These are phyloP conservation scores for Syngnathoides biaculeatus DNA, from an alignment of 2,113 vertebrate species.

Conservation along the genomic window DNA sequence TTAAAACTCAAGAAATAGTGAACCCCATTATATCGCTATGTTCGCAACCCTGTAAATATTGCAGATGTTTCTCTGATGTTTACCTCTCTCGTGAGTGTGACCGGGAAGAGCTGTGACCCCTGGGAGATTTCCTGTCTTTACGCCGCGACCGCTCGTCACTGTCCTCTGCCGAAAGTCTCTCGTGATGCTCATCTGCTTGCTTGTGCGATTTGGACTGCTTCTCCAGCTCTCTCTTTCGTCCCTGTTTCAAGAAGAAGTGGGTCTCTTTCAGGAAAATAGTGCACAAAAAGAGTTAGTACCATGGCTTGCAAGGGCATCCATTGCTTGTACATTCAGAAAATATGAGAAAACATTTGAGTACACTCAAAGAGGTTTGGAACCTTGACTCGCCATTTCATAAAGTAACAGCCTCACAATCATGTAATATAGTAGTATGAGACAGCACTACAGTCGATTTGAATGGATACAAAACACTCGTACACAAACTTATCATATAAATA, in stretches of 20 bases:
- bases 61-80: background rate
- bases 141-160: slow-evolving; percentile 90
- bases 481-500: background rate
- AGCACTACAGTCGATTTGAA: background rate
- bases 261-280: slow-evolving; percentile 99
- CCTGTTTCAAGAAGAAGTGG: slow-evolving; percentile 99
- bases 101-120: slow-evolving; percentile 85
- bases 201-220: slow-evolving; percentile 88
- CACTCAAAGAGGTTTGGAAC: background rate
- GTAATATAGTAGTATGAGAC: background rate
- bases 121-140: slow-evolving; percentile 84
- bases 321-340: slow-evolving; percentile 61
- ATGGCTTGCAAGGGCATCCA: slow-evolving; percentile 71
- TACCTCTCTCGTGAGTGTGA: slow-evolving; percentile 92
- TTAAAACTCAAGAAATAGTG: background rate
- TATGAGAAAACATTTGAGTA: slow-evolving; percentile 50
- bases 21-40: background rate
- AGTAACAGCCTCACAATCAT: background rate
- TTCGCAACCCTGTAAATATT: background rate
- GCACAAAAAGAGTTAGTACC: slow-evolving; percentile 99
- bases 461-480: background rate
- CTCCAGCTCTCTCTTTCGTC: slow-evolving; percentile 91
- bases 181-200: slow-evolving; percentile 82
- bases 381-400: background rate
- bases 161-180: slow-evolving; percentile 86